Evolutionary conservation across 1,140 invertebrate genomes (phyloP), one percentile per base, ranked within the genome.

Genomic region (Pseudachorutes palmiensis): DNA sequence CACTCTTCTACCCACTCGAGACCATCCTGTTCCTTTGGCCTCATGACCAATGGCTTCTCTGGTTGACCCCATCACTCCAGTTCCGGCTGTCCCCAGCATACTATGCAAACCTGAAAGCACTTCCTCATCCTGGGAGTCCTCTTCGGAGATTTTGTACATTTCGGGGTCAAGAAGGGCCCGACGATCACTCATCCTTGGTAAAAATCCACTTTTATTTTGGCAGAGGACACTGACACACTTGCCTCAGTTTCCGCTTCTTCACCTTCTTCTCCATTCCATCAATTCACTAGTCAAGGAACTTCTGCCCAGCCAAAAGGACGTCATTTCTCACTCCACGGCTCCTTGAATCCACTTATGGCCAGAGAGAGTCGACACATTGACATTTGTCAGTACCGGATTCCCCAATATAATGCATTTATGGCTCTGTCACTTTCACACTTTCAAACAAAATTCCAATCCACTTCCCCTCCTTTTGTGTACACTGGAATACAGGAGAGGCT

Each of bases 101-200:
- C 5, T 26, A 29, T 29, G 24, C 14, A 22, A 12, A 60, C 24
- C 31, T 30, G 29, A 41, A 36, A 70, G 49, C 1, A 70, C 69
- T 58, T 70, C 69, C 29, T 70, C 69, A 62, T 72, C 70, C 49
- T 72, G 70, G n/a, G 70, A 72, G 60, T 72, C 70, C 28, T 72
- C 70, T 29, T 72, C 70, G 1, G 70, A 72, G 14, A 72, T 72
- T 65, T 72, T 72, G 65, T 72, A 72, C 67, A 72, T 72, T 32
- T 72, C 67, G 36, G 67, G 62, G 59, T 72, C 70, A 19, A 72
- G 41, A 1, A 69, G 31, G 9, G 70, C 59, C 14, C 70, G 62
- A 28, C 67, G 48, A 19, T 71, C 70, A 41, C 67, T 32, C 70
- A 71, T 71, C 57, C 41, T n/a, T n/a, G n/a, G n/a, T 64, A 45